phyloP scores from a whole-genome alignment of 2,888 invertebrate species.

The Epirrita christyi region DNA sequence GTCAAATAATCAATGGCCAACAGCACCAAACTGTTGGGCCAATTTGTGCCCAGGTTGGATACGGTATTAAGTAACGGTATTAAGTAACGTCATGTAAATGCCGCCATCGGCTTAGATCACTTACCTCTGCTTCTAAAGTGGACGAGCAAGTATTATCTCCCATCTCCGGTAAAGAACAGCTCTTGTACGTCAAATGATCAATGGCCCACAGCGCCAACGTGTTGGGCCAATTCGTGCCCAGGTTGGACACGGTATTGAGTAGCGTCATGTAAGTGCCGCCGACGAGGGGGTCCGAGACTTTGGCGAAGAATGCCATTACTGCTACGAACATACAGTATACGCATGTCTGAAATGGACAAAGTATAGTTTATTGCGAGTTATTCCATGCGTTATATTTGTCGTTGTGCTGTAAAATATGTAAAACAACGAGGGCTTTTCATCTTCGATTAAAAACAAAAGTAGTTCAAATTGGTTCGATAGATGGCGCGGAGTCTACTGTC shows the following conservation, averaged over 20 bases:
- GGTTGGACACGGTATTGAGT: constrained; percentile 96
- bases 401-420: too few species aligned
- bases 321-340: constrained; percentile 99
- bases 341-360: constrained; percentile 87
- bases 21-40: too few species aligned
- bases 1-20: constrained; percentile 97
- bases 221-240: constrained; percentile 99
- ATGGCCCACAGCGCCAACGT: constrained; percentile 96
- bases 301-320: constrained; percentile 98
- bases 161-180: constrained; percentile 83
- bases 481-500: too few species aligned
- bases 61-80: too few species aligned
- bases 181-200: constrained; percentile 93
- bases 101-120: constrained; percentile 36
- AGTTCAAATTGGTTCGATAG: too few species aligned
- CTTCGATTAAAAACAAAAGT: too few species aligned
- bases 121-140: constrained; percentile 86
- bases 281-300: constrained; percentile 97
- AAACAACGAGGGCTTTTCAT: too few species aligned
- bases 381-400: too few species aligned
- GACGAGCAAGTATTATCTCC: constrained; percentile 87
- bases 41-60: too few species aligned
- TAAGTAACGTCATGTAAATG: too few species aligned
- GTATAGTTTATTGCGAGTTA: not conserved
- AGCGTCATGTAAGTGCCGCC: constrained; percentile 99